phyloP scores from a whole-genome alignment of 2,888 invertebrate species.

The Caenorhabditis drosophilae region DNA sequence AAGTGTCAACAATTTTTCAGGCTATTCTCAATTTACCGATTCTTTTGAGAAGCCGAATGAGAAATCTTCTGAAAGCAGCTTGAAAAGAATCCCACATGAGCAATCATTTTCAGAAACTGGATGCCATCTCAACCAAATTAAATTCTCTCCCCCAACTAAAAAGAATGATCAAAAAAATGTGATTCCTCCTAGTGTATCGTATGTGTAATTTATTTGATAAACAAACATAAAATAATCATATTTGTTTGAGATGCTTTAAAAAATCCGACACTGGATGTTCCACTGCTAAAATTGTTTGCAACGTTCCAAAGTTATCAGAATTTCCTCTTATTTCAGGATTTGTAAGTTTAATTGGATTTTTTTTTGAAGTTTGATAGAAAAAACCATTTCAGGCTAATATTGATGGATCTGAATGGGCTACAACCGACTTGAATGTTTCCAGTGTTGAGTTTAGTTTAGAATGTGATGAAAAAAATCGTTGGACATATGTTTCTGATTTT shows the following conservation, averaged over 20 bases:
- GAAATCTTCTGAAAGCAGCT: no score
- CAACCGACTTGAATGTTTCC: conserved; percentile 21
- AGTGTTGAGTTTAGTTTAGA: conserved; percentile 17
- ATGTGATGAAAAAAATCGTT: conserved; percentile 26
- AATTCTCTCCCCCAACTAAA: conserved; percentile 23
- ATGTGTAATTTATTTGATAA: not conserved
- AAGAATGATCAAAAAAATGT: conserved; percentile 14
- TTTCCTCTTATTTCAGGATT: conserved; percentile 34
- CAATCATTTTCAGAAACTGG: no score
- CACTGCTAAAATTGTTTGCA: conserved; percentile 12
- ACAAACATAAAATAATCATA: not conserved
- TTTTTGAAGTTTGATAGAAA: not conserved
- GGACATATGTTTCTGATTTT: conserved; percentile 39
- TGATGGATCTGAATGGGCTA: conserved; percentile 34
- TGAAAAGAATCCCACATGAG: no score
- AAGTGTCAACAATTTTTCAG: not conserved
- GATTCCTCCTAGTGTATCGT: conserved; percentile 23
- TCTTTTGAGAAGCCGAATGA: conserved; percentile 14
- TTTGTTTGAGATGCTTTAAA: conserved; percentile 20
- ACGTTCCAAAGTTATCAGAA: conserved; percentile 12
- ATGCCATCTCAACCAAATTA: conserved; percentile 20
- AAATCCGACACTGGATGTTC: conserved; percentile 20
- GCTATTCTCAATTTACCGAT: conserved; percentile 1
- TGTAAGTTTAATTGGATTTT: conserved; percentile 14
- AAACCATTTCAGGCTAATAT: conserved; percentile 25